Base-by-base conservation (phyloP, 2,113 vertebrate species). In the Pseudorasbora parva region DNA sequence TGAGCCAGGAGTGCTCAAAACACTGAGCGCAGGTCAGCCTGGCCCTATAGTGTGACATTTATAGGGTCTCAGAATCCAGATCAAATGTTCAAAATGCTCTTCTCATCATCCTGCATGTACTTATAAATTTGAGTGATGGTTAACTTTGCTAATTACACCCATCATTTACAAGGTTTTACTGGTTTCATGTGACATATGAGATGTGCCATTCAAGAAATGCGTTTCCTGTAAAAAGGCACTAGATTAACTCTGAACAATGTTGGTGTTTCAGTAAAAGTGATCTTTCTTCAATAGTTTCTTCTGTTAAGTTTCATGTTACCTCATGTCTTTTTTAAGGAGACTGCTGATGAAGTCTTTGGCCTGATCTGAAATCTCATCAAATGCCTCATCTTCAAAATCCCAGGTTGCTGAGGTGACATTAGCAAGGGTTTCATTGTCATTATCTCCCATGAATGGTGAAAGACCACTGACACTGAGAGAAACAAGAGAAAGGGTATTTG, bases 1-100 rank as follows among this genome's bases (percentile, higher is more conserved):
- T 97, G 59, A 99, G 94, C 98, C 98, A 99, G 1, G 95, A 89
- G 88, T 99, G 97, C 87, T 98, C 95, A 59, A 95, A 95, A 87
- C 98, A 99, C 90, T 95, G 93, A 84, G 95, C 94, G 51, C 98
- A 99, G 91, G 95, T 93, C 78, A 99, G 92, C 45, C 98, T 95
- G 77, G 94, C 92, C 88, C 95, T 95, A 89, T 41, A 71, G 49
- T 10, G 47, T 21, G 77, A 4, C 9, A 77, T 57, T 77, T 78
- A 30, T 72, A 77, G 60, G 10, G 51, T 47, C 9, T 25, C 30
- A 56, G 15, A 41, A 76, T 23, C 25, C 27, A 41, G 10, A 72
- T 37, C 45, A 41, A 30, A 73, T 11, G 30, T 69, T 59, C 47
- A 51, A 47, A 49, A 82, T 47, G n/a, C 10, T 6, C 30, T 66